Conservation (phyloP, 2,797 vertebrate genomes). For the Myotis pilosus region DNA sequence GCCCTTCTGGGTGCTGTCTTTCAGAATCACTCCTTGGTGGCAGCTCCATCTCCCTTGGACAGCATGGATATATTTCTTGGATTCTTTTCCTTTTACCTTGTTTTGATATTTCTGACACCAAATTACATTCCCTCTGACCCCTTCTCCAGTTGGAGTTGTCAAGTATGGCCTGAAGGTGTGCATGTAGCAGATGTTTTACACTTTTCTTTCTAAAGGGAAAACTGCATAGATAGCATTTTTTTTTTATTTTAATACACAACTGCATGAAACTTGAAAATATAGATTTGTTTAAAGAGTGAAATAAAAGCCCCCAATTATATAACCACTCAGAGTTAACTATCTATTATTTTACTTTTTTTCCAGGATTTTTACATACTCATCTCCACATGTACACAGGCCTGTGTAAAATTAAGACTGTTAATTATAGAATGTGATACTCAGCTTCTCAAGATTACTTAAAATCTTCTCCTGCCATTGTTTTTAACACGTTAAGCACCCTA, state of each 20-base stretch:
- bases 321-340: not conserved
- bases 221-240: not conserved
- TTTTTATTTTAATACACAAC: not conserved
- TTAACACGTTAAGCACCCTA: too few species aligned
- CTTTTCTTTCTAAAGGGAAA: not conserved
- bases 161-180: not conserved
- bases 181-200: not conserved
- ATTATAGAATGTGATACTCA: constrained; percentile 25
- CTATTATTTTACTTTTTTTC: not conserved
- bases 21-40: not conserved
- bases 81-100: not conserved
- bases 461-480: not conserved
- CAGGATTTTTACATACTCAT: not conserved
- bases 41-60: not conserved
- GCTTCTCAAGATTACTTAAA: constrained; percentile 17
- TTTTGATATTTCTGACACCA: not conserved
- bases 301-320: not conserved
- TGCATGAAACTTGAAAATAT: not conserved
- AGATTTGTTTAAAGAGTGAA: not conserved
- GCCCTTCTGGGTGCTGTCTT: not conserved
- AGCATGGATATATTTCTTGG: not conserved
- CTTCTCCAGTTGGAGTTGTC: not conserved
- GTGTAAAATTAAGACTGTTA: constrained; percentile 18
- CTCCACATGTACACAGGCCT: not conserved
- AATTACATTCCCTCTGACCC: not conserved